Base-by-base conservation (phyloP, 2,888 invertebrate genomes). In the Synanthedon andrenaeformis region DNA sequence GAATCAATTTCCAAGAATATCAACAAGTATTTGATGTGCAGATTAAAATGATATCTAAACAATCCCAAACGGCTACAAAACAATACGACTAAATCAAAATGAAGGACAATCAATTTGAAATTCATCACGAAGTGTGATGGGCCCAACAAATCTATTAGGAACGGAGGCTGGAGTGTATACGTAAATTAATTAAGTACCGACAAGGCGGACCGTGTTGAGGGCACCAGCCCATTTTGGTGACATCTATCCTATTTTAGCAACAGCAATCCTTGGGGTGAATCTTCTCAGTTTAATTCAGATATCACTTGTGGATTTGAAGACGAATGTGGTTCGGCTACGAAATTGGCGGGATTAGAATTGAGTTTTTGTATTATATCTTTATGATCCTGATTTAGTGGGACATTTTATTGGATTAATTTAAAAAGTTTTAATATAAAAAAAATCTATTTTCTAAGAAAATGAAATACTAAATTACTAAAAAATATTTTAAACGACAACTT, bases 271-370 rank as follows among this genome's bases (percentile, higher is more conserved):
- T 63, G 65, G 69, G 65, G 72, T 74, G 72, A 76, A 35, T 35
- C 80, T 76, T 75, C 80, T 77, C 72, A 67, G 74, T 73, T 81
- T 81, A 81, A 83, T 82, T 83, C 82, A 76, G 79, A 84, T 83
- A 83, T 83, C 80, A 81, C 82, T 83, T 79, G 80, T 74, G 76
- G 79, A 77, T 82, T 78, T 79, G 76, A 77, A 77, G 76, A 69
- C 65, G 35, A 35, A 35, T 35, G 67, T 55, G 64, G 71, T 69
- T 54, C 69, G 73, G 76, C 73, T 64, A 67, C 52, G 57, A 70
- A 60, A 51, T 52, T 48, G 49, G 56, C 57, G 58, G 49, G 12
- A n/a, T n/a, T n/a, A n/a, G n/a, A n/a, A n/a, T 13, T 45, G 1
- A n/a, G 8, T 13, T 35, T 35, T 10, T 35, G 19, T 19, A 19